Percentiles rank a stretch among this genome's conserved stretches.
These are phyloP conservation scores for Puffinus mauretanicus DNA, from an alignment of 2,113 vertebrate species.

Conservation along the genomic window DNA sequence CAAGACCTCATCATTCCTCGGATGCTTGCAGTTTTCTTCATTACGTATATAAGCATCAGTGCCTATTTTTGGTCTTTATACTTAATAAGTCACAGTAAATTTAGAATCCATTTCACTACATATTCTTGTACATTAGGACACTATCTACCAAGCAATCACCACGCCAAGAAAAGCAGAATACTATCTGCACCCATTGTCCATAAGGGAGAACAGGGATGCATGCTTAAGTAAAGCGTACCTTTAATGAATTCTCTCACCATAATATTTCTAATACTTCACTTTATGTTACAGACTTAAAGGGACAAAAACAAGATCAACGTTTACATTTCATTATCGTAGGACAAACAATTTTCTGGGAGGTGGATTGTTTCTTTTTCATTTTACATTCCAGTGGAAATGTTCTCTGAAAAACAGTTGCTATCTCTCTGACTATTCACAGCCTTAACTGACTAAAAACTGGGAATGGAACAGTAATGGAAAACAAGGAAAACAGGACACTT, in stretches of 20 bases:
- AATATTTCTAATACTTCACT: background rate
- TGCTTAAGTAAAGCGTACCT: background rate
- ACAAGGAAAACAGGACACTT: background rate
- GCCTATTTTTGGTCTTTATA: background rate
- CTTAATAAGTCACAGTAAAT: background rate
- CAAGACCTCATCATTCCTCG: background rate
- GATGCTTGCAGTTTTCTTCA: background rate
- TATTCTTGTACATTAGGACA: background rate
- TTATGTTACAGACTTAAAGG: background rate
- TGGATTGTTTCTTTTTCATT: background rate
- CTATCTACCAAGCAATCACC: background rate
- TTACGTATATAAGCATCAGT: background rate
- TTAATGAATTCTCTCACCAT: background rate
- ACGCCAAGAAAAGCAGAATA: background rate
- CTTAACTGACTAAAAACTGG: background rate
- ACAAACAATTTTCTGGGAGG: background rate
- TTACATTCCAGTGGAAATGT: background rate
- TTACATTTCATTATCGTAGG: background rate
- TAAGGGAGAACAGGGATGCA: background rate
- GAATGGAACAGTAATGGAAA: background rate
- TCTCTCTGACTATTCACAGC: background rate
- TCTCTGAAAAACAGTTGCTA: background rate
- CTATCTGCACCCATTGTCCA: background rate
- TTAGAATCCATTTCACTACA: background rate
- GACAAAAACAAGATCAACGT: background rate